These are phyloP conservation scores for Scolopax rusticola DNA, from an alignment of 2,797 vertebrate species.

Conservation along the genomic window DNA sequence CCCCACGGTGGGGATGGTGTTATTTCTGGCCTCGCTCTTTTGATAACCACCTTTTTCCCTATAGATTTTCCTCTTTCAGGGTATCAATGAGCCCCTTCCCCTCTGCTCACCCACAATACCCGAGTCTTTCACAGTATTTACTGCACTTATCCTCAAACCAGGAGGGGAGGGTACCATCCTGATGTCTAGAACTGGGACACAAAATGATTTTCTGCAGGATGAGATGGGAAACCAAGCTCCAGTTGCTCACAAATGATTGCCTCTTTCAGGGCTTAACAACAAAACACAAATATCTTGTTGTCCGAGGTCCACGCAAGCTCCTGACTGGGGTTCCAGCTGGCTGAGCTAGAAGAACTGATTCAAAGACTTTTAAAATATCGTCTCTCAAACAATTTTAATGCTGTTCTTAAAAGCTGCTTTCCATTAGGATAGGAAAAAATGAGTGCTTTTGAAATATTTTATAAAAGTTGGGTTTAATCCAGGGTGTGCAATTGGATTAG, in stretches of 20 bases:
- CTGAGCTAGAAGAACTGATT: background rate
- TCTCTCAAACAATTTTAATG: background rate
- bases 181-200: background rate
- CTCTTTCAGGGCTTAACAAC: background rate
- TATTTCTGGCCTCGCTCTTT: background rate
- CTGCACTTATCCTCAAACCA: background rate
- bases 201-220: background rate
- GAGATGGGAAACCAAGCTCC: background rate
- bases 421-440: background rate
- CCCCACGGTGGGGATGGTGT: accelerated
- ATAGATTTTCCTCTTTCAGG: background rate
- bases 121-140: background rate
- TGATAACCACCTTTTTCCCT: background rate
- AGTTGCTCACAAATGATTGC: background rate
- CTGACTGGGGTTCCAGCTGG: background rate
- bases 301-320: accelerated
- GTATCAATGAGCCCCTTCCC: accelerated
- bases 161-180: background rate
- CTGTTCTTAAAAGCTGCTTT: background rate
- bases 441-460: background rate
- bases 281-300: background rate
- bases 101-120: accelerated
- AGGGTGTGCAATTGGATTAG: conserved; percentile 11
- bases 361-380: background rate
- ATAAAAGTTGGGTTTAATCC: background rate